These are phyloP conservation scores for Bactericera cockerelli DNA, from an alignment of 1,140 invertebrate genomes.

Conservation along the genomic window DNA sequence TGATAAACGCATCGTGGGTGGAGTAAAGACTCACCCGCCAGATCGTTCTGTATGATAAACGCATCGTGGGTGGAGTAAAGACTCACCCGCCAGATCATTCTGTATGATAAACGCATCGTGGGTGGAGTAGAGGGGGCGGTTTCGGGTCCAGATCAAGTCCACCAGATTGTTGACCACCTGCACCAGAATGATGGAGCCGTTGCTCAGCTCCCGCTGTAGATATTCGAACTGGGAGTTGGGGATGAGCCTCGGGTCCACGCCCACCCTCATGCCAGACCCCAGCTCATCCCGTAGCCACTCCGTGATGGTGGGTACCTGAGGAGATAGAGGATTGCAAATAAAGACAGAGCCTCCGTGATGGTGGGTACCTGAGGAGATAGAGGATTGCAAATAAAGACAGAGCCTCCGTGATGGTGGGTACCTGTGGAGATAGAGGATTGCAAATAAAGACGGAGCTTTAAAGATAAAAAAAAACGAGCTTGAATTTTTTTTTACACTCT, in stretches of 20 bases:
- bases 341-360: too few species aligned
- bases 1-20: too few species aligned
- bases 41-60: too few species aligned
- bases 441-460: too few species aligned
- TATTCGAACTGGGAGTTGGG: slow-evolving; percentile 44
- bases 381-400: too few species aligned
- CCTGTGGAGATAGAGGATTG: too few species aligned
- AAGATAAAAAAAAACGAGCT: too few species aligned
- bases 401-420: not conserved
- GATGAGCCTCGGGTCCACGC: slow-evolving; percentile 63
- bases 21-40: too few species aligned
- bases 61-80: too few species aligned
- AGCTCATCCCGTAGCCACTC: slow-evolving; percentile 46
- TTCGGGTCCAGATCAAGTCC: slow-evolving; percentile 56
- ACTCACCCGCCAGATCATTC: slow-evolving; percentile 16
- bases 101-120: slow-evolving; percentile 16
- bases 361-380: not conserved
- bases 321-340: too few species aligned
- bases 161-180: slow-evolving; percentile 62
- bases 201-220: slow-evolving; percentile 39
- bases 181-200: slow-evolving; percentile 33
- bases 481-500: too few species aligned
- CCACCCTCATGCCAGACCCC: slow-evolving; percentile 45
- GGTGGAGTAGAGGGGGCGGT: slow-evolving; percentile 16
- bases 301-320: not conserved